Conservation (phyloP, 2,113 vertebrate species). For the Typhlomys cinereus region DNA sequence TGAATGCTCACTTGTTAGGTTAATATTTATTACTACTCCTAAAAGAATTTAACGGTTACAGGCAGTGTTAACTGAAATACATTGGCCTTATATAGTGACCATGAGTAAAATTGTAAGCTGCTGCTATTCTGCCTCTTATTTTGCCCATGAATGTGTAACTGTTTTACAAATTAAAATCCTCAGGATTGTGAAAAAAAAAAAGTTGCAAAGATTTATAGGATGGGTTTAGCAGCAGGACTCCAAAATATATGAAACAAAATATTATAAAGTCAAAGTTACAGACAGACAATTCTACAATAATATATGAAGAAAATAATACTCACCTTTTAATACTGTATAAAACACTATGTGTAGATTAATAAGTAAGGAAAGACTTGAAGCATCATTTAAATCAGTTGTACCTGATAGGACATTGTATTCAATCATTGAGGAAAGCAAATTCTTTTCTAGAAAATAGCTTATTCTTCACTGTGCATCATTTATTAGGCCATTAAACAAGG, state of each 20-base stretch:
- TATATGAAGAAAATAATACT: neutral
- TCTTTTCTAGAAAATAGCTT: neutral
- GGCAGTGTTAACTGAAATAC: slow-evolving; percentile 61
- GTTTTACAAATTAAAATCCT: slow-evolving; percentile 57
- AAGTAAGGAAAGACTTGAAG: neutral
- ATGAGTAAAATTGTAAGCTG: slow-evolving; percentile 71
- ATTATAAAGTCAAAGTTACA: neutral
- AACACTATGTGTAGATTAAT: neutral
- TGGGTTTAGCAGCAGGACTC: neutral
- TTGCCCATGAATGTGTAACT: neutral
- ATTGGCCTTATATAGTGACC: slow-evolving; percentile 52
- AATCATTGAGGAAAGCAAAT: neutral
- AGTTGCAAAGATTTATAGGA: neutral
- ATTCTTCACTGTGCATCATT: neutral
- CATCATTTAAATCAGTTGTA: neutral
- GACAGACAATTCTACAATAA: neutral
- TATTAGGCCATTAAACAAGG: neutral
- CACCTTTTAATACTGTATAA: neutral
- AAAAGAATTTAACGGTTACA: slow-evolving; percentile 67
- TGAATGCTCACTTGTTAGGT: slow-evolving; percentile 61
- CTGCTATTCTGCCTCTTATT: slow-evolving; percentile 48
- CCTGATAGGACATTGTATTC: neutral
- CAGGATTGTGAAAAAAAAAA: neutral
- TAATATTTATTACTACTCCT: slow-evolving; percentile 64
- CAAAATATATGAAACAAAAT: neutral